phyloP scores from a whole-genome alignment of 2,113 vertebrate genomes.

The Tenrec ecaudatus region DNA sequence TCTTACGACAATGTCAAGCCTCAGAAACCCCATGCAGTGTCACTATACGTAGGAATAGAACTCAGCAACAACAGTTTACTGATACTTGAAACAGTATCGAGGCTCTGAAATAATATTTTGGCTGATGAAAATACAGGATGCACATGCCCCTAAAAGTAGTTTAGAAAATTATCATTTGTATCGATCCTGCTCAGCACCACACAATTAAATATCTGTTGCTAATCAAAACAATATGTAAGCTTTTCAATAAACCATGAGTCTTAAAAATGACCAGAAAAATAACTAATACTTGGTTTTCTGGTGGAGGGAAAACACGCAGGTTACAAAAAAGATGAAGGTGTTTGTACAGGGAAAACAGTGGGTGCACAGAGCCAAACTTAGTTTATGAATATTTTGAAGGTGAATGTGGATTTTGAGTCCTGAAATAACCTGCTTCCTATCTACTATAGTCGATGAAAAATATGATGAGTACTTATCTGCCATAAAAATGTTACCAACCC shows the following conservation, averaged over 20 bases:
- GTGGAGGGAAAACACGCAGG: constrained; percentile 22
- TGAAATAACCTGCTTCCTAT: constrained; percentile 55
- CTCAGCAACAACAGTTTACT: not conserved
- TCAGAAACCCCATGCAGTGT: too few relatives aligned
- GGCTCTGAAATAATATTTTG: constrained; percentile 36
- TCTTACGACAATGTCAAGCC: too few relatives aligned
- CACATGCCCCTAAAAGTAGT: not conserved
- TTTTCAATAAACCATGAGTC: constrained; percentile 36
- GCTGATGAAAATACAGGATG: not conserved
- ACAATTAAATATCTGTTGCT: not conserved
- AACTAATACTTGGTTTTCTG: constrained; percentile 27
- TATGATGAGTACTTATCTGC: not conserved
- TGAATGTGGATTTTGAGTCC: constrained; percentile 4
- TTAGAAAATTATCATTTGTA: constrained; percentile 47
- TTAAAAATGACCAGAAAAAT: constrained; percentile 45
- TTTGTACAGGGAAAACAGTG: constrained; percentile 33
- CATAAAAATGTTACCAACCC: not conserved
- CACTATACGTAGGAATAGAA: too few relatives aligned
- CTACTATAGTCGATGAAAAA: not conserved
- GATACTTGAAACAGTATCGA: constrained; percentile 28
- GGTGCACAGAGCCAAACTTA: constrained; percentile 21
- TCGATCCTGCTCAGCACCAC: not conserved
- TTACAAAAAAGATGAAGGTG: not conserved
- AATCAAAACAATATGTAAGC: constrained; percentile 1
- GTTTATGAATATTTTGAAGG: constrained; percentile 41